Percentiles rank a stretch among this genome's conserved stretches.
Evolutionary conservation across 2,113 vertebrate species (phyloP).

Genomic region (Tenebrosternarchus preto): DNA sequence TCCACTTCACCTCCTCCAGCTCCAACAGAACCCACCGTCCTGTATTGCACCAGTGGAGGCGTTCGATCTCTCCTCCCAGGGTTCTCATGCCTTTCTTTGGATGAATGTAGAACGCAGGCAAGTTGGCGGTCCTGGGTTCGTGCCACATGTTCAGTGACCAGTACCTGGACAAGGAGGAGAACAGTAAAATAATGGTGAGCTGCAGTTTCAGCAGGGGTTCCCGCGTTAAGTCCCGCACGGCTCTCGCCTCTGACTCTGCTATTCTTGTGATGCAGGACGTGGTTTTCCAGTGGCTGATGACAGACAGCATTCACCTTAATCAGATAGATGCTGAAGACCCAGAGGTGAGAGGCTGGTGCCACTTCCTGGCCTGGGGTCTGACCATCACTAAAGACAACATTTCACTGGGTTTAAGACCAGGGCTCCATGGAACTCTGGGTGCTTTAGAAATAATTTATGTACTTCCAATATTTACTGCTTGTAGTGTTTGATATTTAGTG

Average conservation of each 20-base stretch:
- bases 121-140: conserved; percentile 89
- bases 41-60: neutral
- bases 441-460: no score
- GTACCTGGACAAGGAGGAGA: conserved; percentile 98
- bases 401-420: no score
- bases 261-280: conserved; percentile 80
- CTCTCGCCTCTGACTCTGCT: neutral
- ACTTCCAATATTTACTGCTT: no score
- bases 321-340: conserved; percentile 94
- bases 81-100: conserved; percentile 31
- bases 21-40: neutral
- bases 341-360: conserved; percentile 76
- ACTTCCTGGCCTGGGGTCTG: no score
- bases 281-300: conserved; percentile 94
- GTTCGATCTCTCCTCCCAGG: neutral
- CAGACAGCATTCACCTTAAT: conserved; percentile 87
- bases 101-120: conserved; percentile 77
- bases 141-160: conserved; percentile 97
- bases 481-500: no score
- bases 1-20: neutral
- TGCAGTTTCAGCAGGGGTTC: neutral
- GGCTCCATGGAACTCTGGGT: no score
- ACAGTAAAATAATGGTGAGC: conserved; percentile 91
- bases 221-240: no score
- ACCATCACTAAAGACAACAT: no score